Base-by-base conservation (phyloP, 2,888 invertebrate genomes). In the Gandaritis pyraliata region DNA sequence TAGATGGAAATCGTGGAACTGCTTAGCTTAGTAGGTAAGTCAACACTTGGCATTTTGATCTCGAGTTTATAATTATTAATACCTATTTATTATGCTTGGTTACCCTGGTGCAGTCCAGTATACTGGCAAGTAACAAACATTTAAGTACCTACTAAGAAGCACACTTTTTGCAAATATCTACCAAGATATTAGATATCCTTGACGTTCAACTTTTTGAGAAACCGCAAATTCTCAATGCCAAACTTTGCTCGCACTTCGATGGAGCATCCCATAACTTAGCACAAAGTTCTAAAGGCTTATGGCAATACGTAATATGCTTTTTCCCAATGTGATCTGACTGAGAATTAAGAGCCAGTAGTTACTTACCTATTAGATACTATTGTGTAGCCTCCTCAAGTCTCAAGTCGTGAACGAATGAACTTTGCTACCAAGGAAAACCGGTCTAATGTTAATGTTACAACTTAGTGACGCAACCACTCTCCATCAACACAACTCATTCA, bases 351-450 rank as follows among this genome's bases (percentile, higher is more conserved):
- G 23, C 23, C 13, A 33, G 23, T 30, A 12, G 13, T 47, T 13
- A 23, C 23, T 4, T 4, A 53, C 11, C 33, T 33, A 16, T 6
- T 30, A 43, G 11, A 33, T 30, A 52, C n/a, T n/a, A 52, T 41
- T 30, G 13, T 33, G n/a, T n/a, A n/a, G n/a, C n/a, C n/a, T n/a
- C n/a, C n/a, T n/a, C n/a, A 29, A 29, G 48, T n/a, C 16, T 23
- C 23, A 45, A 13, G 33, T 39, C 63, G 64, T 66, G 60, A 68
- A 69, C 69, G 51, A 70, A 60, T 79, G 81, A 82, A 81, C 82
- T 82, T 78, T 81, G 75, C 63, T 63, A 72, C 76, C 77, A 81
- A 80, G 80, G 80, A 76, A 73, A 83, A 81, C 81, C 70, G 70
- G 80, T 81, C 66, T 16, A 60, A 18, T 33, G 41, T 55, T 54